These are phyloP conservation scores for Coremacera marginata DNA, from an alignment of 2,888 invertebrate species.

Conservation along the genomic window DNA sequence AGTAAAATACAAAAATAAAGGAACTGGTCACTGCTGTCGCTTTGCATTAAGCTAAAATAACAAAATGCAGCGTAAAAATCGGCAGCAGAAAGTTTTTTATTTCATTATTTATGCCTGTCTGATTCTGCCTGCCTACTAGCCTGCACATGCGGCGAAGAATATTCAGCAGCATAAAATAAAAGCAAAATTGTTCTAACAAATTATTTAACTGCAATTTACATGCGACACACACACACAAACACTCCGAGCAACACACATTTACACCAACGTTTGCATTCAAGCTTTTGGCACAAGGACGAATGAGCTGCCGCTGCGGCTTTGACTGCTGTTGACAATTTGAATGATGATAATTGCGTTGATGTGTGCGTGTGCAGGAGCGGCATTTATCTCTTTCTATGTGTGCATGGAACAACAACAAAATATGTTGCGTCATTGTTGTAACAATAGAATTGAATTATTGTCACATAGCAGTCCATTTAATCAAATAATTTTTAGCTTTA, in stretches of 20 bases:
- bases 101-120: background rate
- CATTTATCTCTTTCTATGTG: too few species aligned
- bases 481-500: too few species aligned
- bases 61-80: background rate
- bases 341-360: slow-evolving; percentile 30
- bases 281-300: slow-evolving; percentile 32
- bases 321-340: slow-evolving; percentile 33
- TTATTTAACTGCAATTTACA: slow-evolving; percentile 16
- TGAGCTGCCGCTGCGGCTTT: background rate
- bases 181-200: slow-evolving; percentile 5
- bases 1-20: background rate
- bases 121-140: background rate
- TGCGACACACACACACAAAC: slow-evolving; percentile 37
- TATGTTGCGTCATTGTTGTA: too few species aligned
- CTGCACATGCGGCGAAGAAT: background rate
- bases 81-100: background rate
- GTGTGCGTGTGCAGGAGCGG: background rate
- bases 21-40: too few species aligned
- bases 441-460: too few species aligned
- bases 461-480: too few species aligned
- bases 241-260: slow-evolving; percentile 29
- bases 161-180: background rate
- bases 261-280: background rate
- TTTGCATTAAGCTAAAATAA: background rate
- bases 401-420: background rate